A percentile compares a stretch with the other conserved stretches of the same genome.
Conservation (phyloP, 2,113 vertebrate species). For the Anser cygnoides region DNA sequence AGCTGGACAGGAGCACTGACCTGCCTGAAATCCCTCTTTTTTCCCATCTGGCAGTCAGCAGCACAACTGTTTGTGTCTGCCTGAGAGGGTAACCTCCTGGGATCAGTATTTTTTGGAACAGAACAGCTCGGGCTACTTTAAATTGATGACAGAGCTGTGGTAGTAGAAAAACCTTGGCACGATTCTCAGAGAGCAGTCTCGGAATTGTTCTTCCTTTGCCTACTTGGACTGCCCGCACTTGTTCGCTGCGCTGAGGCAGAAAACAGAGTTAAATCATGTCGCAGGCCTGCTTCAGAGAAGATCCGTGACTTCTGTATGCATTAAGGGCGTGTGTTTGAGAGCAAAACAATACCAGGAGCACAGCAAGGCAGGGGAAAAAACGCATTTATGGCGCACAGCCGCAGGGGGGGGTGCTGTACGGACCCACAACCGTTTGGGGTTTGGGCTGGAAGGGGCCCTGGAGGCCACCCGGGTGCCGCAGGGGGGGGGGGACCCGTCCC, state of each 20-base stretch:
- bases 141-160: neutral
- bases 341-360: rapidly evolving
- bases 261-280: too few relatives aligned
- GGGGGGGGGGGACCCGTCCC: too few relatives aligned
- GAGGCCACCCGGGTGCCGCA: too few relatives aligned
- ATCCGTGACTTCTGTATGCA: neutral
- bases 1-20: neutral
- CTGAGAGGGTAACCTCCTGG: neutral
- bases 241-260: neutral
- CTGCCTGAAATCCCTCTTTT: neutral
- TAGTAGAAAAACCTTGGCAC: neutral
- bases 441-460: too few relatives aligned
- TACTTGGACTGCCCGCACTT: too few relatives aligned
- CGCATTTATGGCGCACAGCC: too few relatives aligned
- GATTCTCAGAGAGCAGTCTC: neutral
- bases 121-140: neutral
- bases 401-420: too few relatives aligned
- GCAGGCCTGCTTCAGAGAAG: neutral
- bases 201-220: neutral
- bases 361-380: neutral
- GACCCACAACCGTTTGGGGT: too few relatives aligned
- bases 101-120: neutral
- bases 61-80: rapidly evolving
- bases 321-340: rapidly evolving
- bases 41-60: neutral